Evolutionary conservation across 2,888 invertebrate genomes (phyloP).

Genomic region (Julus scandinavius): DNA sequence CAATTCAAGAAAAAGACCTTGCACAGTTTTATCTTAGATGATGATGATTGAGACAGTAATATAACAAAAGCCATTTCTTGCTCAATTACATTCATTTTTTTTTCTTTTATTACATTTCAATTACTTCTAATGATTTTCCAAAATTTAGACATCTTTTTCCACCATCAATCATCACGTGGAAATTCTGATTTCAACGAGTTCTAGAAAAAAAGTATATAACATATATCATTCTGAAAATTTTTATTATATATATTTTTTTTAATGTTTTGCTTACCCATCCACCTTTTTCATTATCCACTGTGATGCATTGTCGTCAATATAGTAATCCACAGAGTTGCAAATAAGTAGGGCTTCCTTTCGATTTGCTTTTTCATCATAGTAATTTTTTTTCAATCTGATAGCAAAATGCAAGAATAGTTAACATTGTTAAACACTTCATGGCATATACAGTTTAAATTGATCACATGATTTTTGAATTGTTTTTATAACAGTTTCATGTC

Average conservation of each 20-base stretch:
- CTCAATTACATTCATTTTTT: too few species aligned
- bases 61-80: too few species aligned
- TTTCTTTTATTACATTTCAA: too few species aligned
- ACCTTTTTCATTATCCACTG: neutral
- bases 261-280: neutral
- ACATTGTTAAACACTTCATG: neutral
- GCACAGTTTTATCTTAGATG: too few species aligned
- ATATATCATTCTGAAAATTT: too few species aligned
- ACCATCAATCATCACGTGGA: neutral
- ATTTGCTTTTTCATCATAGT: slow-evolving; percentile 2
- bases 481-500: neutral
- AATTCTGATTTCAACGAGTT: neutral
- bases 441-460: neutral
- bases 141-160: neutral
- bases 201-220: neutral
- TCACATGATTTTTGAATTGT: neutral
- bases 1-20: too few species aligned
- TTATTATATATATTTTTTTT: too few species aligned
- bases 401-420: neutral
- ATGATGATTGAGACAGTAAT: too few species aligned
- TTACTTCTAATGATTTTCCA: too few species aligned
- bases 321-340: neutral
- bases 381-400: neutral
- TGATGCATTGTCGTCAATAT: neutral
- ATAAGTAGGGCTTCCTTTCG: neutral